A percentile compares a stretch with the other conserved stretches of the same genome.
Evolutionary conservation across 2,113 vertebrate species (phyloP).

Genomic region (Boulengerochromis microlepis): DNA sequence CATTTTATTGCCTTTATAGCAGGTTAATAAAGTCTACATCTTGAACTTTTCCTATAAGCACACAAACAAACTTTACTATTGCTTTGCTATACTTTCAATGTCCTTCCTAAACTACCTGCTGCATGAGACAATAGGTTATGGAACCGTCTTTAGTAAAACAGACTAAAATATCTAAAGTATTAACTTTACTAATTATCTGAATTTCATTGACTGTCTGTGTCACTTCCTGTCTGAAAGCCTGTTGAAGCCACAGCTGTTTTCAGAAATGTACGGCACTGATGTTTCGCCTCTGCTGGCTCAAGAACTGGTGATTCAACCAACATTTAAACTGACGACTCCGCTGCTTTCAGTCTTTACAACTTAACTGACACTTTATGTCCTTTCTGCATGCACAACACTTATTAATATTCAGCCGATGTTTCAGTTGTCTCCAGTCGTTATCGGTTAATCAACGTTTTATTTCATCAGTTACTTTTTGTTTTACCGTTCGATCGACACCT

Average conservation of each 20-base stretch:
- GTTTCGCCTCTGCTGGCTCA: accelerated
- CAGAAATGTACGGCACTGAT: neutral
- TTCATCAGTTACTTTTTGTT: neutral
- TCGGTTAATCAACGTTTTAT: accelerated
- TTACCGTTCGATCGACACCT: neutral
- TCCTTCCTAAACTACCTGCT: neutral
- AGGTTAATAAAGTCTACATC: neutral
- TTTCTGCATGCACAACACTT: neutral
- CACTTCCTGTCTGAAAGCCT: neutral
- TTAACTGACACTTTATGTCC: neutral
- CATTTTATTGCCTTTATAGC: neutral
- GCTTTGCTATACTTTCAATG: neutral
- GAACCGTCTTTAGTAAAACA: accelerated
- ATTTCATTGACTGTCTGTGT: accelerated
- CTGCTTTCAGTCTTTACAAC: accelerated
- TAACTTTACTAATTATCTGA: neutral
- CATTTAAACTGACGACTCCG: neutral
- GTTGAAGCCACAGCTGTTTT: neutral
- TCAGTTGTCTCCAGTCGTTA: neutral
- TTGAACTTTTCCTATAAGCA: neutral
- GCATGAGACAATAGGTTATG: accelerated
- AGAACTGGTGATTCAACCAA: neutral
- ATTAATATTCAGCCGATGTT: neutral
- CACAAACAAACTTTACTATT: neutral
- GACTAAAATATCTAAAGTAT: neutral